Conservation (phyloP, 2,888 invertebrate genomes). For the Drosophila austrosaltans region DNA sequence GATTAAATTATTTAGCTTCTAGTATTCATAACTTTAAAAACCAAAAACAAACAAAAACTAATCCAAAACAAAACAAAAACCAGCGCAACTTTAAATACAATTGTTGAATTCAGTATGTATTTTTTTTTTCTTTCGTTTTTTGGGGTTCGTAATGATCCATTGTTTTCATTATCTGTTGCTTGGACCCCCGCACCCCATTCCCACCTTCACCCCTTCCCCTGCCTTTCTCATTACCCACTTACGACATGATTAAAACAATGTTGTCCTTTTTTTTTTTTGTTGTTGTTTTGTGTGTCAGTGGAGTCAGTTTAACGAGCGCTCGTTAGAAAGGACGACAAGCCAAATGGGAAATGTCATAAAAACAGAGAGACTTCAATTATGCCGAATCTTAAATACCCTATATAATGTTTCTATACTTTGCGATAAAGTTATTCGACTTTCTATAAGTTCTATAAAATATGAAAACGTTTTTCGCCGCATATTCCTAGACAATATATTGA, state of each 20-base stretch:
- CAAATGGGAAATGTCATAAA: constrained; percentile 70
- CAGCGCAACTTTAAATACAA: constrained; percentile 69
- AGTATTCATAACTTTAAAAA: constrained; percentile 40
- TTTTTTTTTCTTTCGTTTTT: neutral
- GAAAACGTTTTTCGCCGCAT: too few relatives aligned
- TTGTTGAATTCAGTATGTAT: constrained; percentile 68
- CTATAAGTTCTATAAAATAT: too few relatives aligned
- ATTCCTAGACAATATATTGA: too few relatives aligned
- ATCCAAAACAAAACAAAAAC: constrained; percentile 30
- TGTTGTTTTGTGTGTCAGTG: constrained; percentile 64
- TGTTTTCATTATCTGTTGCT: constrained; percentile 76
- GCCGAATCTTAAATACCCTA: neutral
- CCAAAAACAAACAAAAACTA: neutral
- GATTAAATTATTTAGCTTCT: constrained; percentile 67
- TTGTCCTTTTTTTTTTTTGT: constrained; percentile 51
- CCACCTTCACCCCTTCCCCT: constrained; percentile 18
- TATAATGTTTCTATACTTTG: too few relatives aligned
- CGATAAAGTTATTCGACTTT: too few relatives aligned
- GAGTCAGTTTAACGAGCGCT: constrained; percentile 70
- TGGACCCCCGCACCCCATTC: neutral
- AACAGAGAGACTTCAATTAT: constrained; percentile 5
- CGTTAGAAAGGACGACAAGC: constrained; percentile 61
- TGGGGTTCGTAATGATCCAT: constrained; percentile 65
- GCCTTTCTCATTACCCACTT: constrained; percentile 6
- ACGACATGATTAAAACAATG: constrained; percentile 48